Conservation (phyloP, 2,888 invertebrate species). For the Polia nebulosa region DNA sequence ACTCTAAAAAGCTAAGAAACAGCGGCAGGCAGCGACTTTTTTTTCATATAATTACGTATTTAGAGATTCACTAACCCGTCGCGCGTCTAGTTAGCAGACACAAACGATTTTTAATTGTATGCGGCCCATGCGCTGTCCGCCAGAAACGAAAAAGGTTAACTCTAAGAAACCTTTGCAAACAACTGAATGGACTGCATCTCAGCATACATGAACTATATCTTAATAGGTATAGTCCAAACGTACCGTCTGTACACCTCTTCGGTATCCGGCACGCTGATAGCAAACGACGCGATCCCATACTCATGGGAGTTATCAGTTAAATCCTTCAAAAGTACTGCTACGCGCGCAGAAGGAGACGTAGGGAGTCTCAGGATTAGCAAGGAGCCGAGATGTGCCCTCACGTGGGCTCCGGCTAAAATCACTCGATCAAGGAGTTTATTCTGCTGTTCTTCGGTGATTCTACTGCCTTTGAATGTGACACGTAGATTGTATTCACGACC, state of each 20-base stretch:
- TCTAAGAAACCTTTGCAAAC: too few relatives aligned
- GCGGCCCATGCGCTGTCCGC: too few relatives aligned
- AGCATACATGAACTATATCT: too few relatives aligned
- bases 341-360: conserved; percentile 74
- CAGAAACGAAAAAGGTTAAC: too few relatives aligned
- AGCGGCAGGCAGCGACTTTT: too few relatives aligned
- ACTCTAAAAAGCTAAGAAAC: too few relatives aligned
- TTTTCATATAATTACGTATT: too few relatives aligned
- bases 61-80: too few relatives aligned
- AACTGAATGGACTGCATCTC: too few relatives aligned
- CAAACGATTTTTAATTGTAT: too few relatives aligned
- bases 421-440: conserved; percentile 70
- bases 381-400: conserved; percentile 81
- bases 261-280: conserved; percentile 82
- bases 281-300: conserved; percentile 79
- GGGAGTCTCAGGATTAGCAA: conserved; percentile 81
- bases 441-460: conserved; percentile 19
- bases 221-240: neutral
- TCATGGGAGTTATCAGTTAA: conserved; percentile 68
- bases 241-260: conserved; percentile 84
- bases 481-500: conserved; percentile 80
- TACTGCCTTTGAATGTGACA: conserved; percentile 68
- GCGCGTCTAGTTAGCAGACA: too few relatives aligned
- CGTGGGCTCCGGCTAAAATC: conserved; percentile 72
- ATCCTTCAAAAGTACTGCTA: conserved; percentile 76